Base-by-base conservation (phyloP, 2,113 vertebrate genomes). In the Elephantulus edwardii region DNA sequence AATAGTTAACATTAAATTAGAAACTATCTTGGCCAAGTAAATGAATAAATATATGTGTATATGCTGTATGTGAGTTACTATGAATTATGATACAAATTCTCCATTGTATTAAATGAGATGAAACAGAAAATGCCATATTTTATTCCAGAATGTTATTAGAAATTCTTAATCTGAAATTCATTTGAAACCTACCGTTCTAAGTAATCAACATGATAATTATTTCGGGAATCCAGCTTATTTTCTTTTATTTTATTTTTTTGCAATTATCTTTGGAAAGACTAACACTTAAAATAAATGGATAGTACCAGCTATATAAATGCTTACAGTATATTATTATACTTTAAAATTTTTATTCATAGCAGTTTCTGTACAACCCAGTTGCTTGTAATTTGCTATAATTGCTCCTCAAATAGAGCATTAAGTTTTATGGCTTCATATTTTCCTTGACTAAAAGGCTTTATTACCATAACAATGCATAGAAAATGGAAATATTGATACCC, bases 271-370 rank as follows among this genome's bases (percentile, higher is more conserved):
- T 86, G 70, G 90, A 90, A 94, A 91, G 88, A 91, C 89, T 60
- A 70, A 87, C 35, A 87, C 91, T 92, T 83, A 90, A 84, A 94
- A 89, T 95, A 81, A 79, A 52, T 30, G 93, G 76, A 77, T 66
- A 78, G 80, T 68, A 89, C 66, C 58, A 80, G 90, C 88, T 86
- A 92, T 89, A 86, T 97, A 96, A 96, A 96, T 85, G 92, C 93
- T 93, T 95, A 91, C 35, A 54, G 83, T 95, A 86, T 94, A 95
- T 96, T 96, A 94, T 96, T 94, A 96, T 94, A 97, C 94, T 96
- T 96, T 95, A 95, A 95, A 95, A 91, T n/a, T 96, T 96, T 97
- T 97, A 96, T 96, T 96, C 96, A 93, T 94, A 68, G 70, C 92
- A 87, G 77, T 94, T 96, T 70, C 93, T 95, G 91, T 96, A 96